Evolutionary conservation across 2,888 invertebrate genomes (phyloP).

Genomic region (Eurytoma adleriae): DNA sequence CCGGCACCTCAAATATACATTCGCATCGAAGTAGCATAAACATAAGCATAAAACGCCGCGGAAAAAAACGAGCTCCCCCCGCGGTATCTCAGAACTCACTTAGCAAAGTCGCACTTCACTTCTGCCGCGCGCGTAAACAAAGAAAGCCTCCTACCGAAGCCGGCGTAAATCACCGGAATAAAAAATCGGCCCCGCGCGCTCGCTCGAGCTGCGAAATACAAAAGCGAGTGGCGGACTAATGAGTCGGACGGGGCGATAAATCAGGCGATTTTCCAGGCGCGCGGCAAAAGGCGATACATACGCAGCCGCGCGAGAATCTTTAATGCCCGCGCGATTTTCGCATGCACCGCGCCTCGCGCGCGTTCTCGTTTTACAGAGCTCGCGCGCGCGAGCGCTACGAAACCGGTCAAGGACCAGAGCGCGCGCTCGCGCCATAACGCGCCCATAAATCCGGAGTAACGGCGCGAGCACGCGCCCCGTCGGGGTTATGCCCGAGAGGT

Average conservation of each 20-base stretch:
- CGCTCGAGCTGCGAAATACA: too few species aligned
- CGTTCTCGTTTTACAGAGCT: constrained; percentile 37
- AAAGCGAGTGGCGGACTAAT: constrained; percentile 22
- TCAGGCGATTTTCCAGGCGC: constrained; percentile 37
- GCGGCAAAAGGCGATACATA: constrained; percentile 9
- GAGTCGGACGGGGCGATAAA: constrained; percentile 22
- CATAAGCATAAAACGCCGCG: too few species aligned
- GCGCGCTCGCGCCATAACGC: constrained; percentile 32
- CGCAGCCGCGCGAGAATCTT: neutral
- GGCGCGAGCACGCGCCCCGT: constrained; percentile 57
- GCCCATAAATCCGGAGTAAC: constrained; percentile 69
- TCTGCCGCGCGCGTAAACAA: too few species aligned
- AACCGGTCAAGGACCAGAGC: constrained; percentile 67
- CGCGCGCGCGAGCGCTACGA: constrained; percentile 50
- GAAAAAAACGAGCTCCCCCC: too few species aligned
- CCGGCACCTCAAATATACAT: too few species aligned
- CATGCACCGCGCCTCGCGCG: neutral
- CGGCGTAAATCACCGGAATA: too few species aligned
- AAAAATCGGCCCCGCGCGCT: too few species aligned
- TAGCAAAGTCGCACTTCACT: too few species aligned
- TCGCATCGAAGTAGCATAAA: too few species aligned
- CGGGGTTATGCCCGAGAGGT: constrained; percentile 47
- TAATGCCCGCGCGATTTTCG: constrained; percentile 38
- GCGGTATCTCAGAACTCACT: too few species aligned
- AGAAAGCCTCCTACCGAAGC: too few species aligned